A percentile compares a stretch with the other conserved stretches of the same genome.
Evolutionary conservation across 2,797 vertebrate genomes (phyloP).

Genomic region (Dendrocincla tyrannina): DNA sequence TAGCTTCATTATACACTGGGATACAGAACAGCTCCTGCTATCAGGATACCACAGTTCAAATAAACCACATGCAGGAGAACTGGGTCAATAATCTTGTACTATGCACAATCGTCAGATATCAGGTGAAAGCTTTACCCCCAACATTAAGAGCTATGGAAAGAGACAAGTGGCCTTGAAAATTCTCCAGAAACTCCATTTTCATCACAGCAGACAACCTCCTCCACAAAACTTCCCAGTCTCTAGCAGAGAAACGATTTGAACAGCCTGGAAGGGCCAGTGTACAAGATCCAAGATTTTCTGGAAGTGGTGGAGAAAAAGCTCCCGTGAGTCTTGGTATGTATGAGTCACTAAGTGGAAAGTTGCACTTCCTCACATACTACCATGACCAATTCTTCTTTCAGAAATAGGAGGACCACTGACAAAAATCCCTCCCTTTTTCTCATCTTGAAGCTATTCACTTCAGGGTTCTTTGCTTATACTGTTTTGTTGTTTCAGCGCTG

Average conservation of each 20-base stretch:
- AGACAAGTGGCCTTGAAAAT: background rate
- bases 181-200: slow-evolving; percentile 2
- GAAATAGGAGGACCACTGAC: background rate
- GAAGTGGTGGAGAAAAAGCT: background rate
- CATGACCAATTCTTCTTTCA: background rate
- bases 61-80: background rate
- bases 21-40: background rate
- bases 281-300: background rate
- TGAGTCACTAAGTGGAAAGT: background rate
- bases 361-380: background rate
- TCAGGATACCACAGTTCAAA: background rate
- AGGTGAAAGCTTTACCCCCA: background rate
- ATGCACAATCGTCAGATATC: background rate
- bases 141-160: background rate
- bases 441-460: background rate
- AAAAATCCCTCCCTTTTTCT: background rate
- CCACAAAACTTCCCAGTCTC: background rate
- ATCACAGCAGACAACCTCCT: background rate
- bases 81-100: background rate
- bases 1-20: background rate
- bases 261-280: background rate
- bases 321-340: background rate
- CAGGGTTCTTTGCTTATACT: background rate
- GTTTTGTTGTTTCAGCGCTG: background rate
- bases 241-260: background rate